A percentile compares a stretch with the other conserved stretches of the same genome.
These are phyloP conservation scores for Drosophila parabipectinata DNA, from an alignment of 1,140 invertebrate species.

Conservation along the genomic window DNA sequence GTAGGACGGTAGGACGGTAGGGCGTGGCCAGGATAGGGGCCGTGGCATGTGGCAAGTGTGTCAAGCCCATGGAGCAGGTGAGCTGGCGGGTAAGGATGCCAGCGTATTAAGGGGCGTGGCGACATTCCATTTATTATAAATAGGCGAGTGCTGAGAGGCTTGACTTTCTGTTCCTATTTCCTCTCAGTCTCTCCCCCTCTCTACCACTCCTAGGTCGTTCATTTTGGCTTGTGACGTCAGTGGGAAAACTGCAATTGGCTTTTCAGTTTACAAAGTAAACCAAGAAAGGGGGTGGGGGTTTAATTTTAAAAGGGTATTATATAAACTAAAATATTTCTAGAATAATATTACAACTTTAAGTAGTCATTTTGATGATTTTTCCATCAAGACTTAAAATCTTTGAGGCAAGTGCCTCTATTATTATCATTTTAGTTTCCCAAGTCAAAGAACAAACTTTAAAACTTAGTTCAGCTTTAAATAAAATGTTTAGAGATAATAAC, in stretches of 20 bases:
- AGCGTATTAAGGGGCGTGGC: conserved; percentile 33
- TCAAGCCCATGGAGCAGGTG: conserved; percentile 11
- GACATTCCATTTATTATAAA: conserved; percentile 59
- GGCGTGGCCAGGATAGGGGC: conserved; percentile 7
- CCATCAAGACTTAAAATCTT: too few relatives aligned
- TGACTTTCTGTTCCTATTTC: conserved; percentile 23
- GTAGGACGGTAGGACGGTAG: background rate
- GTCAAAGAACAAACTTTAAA: too few relatives aligned
- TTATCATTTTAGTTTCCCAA: too few relatives aligned
- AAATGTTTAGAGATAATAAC: background rate
- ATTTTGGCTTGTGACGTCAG: conserved; percentile 36
- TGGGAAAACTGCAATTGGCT: conserved; percentile 1
- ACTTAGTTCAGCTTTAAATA: background rate
- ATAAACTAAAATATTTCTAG: too few relatives aligned
- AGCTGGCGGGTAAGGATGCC: background rate
- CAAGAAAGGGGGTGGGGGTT: too few relatives aligned
- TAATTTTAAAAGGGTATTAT: too few relatives aligned
- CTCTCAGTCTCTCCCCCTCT: background rate
- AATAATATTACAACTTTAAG: too few relatives aligned
- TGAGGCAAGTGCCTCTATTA: too few relatives aligned
- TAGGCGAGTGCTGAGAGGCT: conserved; percentile 42
- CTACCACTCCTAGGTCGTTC: background rate
- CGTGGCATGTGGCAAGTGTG: conserved; percentile 51
- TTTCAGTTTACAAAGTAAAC: background rate
- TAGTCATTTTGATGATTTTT: too few relatives aligned